A percentile compares a stretch with the other conserved stretches of the same genome.
Evolutionary conservation across 2,797 vertebrate genomes (phyloP).

Genomic region (Sphenodon punctatus): DNA sequence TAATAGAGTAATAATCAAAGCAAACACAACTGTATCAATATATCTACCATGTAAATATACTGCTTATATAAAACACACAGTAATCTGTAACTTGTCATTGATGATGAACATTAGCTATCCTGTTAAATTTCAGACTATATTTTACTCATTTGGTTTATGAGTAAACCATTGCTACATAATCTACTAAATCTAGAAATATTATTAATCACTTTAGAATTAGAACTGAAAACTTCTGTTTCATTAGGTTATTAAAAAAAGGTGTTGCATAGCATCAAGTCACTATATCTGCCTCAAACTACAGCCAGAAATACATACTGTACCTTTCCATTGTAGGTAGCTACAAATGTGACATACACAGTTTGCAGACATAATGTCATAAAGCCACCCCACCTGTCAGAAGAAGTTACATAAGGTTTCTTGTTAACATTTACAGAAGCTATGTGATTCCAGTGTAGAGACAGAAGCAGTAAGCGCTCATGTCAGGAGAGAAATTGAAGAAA

Average conservation of each 20-base stretch:
- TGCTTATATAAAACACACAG: conserved; percentile 42
- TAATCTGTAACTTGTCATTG: conserved; percentile 50
- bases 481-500: conserved; percentile 1
- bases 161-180: neutral
- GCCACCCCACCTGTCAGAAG: conserved; percentile 53
- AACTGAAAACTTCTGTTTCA: conserved; percentile 4
- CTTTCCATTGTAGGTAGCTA: neutral
- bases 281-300: conserved; percentile 21
- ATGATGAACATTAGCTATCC: conserved; percentile 11
- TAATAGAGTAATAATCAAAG: conserved; percentile 65
- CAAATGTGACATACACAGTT: conserved; percentile 44
- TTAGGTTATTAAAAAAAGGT: neutral
- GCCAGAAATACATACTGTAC: conserved; percentile 1
- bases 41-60: conserved; percentile 39
- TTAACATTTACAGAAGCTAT: conserved; percentile 57
- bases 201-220: neutral
- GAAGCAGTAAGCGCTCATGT: conserved; percentile 48
- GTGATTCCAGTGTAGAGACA: conserved; percentile 37
- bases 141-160: conserved; percentile 9
- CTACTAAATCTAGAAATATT: conserved; percentile 27
- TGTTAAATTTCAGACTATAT: conserved; percentile 22
- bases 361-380: conserved; percentile 55
- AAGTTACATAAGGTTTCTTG: conserved; percentile 62
- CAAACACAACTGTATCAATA: conserved; percentile 68
- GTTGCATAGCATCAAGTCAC: conserved; percentile 23